Evolutionary conservation across 2,113 vertebrate species (phyloP), one percentile per base, ranked within the genome.

Genomic region (Ursus arctos): DNA sequence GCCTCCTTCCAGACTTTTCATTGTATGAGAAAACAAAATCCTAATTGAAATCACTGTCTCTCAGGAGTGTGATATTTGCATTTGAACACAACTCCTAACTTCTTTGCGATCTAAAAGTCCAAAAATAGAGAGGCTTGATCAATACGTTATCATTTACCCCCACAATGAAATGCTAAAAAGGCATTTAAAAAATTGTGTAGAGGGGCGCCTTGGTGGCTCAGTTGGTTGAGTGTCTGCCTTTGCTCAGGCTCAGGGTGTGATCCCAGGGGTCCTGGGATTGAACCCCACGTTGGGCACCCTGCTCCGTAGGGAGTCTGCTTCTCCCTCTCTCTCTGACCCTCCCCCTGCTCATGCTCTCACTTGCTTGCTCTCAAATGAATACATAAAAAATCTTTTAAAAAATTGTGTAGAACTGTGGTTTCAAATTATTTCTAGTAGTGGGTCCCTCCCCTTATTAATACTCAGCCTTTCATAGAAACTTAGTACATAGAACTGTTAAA

Each of bases 331-430:
- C 33, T 69, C 33, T 69, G 67, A 69, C 33, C 33, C 67, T 69
- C 33, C 65, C 33, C 65, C 67, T n/a, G 33, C 33, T 69, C 8
- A 3, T 19, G 67, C 18, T 69, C 33, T 36, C 67, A 69, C 1
- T 69, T 8, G 0, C 3, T n/a, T 16, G n/a, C 33, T 69, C 16
- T n/a, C 67, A 8, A n/a, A n/a, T n/a, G 67, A n/a, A 69, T 9
- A 36, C 16, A 19, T 19, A 9, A 69, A 69, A 69, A 69, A 69
- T n/a, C 67, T 69, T 69, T 67, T 6, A 4, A n/a, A 69, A 67
- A 69, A 18, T 85, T 86, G 94, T 76, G 81, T 22, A 76, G 67
- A 76, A 71, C n/a, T 69, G 59, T 65, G 71, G 94, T 96, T 97
- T 84, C 94, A 63, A 94, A 71, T 94, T 59, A 74, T 84, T 81